Base-by-base conservation (phyloP, 2,113 vertebrate species). In the Amazona vittata region DNA sequence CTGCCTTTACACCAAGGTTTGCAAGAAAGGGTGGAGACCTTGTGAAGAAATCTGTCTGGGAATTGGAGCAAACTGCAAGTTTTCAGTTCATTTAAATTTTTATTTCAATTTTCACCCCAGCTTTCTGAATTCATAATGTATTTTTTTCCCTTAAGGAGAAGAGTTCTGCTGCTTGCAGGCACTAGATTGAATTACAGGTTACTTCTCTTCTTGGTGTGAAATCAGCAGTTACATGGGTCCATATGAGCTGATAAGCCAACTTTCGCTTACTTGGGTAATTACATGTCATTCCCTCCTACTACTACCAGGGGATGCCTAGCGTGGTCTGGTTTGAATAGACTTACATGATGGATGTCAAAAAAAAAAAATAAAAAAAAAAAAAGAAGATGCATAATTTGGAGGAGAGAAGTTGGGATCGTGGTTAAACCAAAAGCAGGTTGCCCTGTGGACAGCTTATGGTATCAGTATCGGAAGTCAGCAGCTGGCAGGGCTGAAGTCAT, bases 301-400 rank as follows among this genome's bases (percentile, higher is more conserved):
- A 2, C n/a, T 3, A 17, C 18, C 11, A 22, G 25, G 13, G 47
- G 8, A 39, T 57, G 43, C 18, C 14, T 70, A 35, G 13, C 31
- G 4, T 2, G 20, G 21, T 41, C 10, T 60, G 29, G 6, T 59
- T 68, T 7, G 28, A 83, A 47, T 2, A 47, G 35, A 33, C 3
- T 16, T 33, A 6, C 8, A 8, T 15, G 35, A 33, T 12, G 11
- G 39, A 44, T 49, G n/a, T 43, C 21, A 46, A 50, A 37, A 43
- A 49, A 53, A 2, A 50, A 37, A 43, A 53, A 53, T 2, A 50
- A 37, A 43, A 53, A 2, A 49, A 2, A 0, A 14, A 0, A 37
- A 37, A 37, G 37, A 9, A 37, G 33, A 19, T 63, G 50, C 5
- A 44, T 10, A 37, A 47, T 37, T 75, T 39, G 43, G 22, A 73